Evolutionary conservation across 2,888 invertebrate genomes (phyloP).

Genomic region (Brachylomia viminalis): DNA sequence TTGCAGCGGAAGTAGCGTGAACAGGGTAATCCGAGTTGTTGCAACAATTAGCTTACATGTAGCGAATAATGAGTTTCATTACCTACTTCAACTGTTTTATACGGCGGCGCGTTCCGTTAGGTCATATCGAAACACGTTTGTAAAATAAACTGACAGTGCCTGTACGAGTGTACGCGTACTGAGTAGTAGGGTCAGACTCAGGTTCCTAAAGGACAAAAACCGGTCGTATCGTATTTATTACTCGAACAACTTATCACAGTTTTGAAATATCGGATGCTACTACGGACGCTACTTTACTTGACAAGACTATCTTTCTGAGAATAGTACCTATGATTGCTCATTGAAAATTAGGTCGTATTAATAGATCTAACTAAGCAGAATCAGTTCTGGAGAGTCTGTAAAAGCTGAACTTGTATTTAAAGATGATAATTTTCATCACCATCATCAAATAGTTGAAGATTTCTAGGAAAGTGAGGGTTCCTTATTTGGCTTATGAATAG

Average conservation of each 20-base stretch:
- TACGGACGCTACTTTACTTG: neutral
- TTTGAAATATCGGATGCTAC: neutral
- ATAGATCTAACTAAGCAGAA: neutral
- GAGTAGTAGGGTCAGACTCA: no score
- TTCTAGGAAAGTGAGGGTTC: neutral
- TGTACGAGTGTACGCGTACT: neutral
- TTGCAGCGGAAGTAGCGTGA: constrained; percentile 63
- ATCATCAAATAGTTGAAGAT: neutral
- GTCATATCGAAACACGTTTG: neutral
- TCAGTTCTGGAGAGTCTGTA: neutral
- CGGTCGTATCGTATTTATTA: neutral
- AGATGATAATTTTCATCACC: no score
- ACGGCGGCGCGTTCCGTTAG: neutral
- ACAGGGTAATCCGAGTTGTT: constrained; percentile 59
- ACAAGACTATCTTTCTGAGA: neutral
- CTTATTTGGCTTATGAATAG: neutral
- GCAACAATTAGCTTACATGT: constrained; percentile 54
- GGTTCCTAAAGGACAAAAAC: constrained; percentile 7
- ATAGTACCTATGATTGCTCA: neutral
- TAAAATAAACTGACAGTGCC: constrained; percentile 2
- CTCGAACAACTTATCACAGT: neutral
- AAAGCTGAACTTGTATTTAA: neutral
- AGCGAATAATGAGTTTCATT: constrained; percentile 59
- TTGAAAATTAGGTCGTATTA: neutral
- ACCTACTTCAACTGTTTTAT: constrained; percentile 16